Evolutionary conservation across 1,140 invertebrate genomes (phyloP).

Genomic region (Pogonomyrmex barbatus): DNA sequence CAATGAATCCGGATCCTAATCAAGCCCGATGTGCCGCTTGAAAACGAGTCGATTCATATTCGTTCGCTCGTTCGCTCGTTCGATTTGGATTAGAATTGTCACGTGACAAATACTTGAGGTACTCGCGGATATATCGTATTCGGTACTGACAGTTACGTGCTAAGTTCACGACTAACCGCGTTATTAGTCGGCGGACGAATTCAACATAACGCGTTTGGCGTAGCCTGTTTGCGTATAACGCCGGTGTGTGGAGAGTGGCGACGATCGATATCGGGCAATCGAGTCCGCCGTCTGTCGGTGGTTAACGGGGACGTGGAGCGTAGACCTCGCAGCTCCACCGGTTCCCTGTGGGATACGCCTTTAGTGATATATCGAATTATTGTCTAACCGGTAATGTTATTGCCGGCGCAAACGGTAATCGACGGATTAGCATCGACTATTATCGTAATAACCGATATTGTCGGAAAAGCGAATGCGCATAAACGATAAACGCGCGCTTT

Average conservation of each 20-base stretch:
- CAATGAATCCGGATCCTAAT: not conserved
- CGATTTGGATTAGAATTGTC: not conserved
- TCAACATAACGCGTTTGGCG: constrained; percentile 58
- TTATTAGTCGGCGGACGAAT: constrained; percentile 69
- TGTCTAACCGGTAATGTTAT: constrained; percentile 76
- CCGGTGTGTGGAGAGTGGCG: constrained; percentile 34
- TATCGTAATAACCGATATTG: constrained; percentile 69
- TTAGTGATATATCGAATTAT: constrained; percentile 76
- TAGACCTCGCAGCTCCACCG: constrained; percentile 59
- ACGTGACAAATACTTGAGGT: not conserved
- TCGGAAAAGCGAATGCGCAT: constrained; percentile 48
- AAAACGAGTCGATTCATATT: not conserved
- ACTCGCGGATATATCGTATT: constrained; percentile 1
- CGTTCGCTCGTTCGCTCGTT: not conserved
- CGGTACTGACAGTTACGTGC: not conserved
- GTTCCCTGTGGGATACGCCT: constrained; percentile 60
- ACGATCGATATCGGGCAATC: constrained; percentile 75
- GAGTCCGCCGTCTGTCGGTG: constrained; percentile 72
- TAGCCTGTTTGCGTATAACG: constrained; percentile 49
- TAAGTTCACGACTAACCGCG: constrained; percentile 58
- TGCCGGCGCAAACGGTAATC: constrained; percentile 73
- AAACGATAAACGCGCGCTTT: constrained; percentile 35
- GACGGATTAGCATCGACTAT: constrained; percentile 74
- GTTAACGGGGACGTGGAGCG: constrained; percentile 67
- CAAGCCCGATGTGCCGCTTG: not conserved